Evolutionary conservation across 2,888 invertebrate genomes (phyloP), one percentile per base, ranked within the genome.

Genomic region (Drosophila putrida): DNA sequence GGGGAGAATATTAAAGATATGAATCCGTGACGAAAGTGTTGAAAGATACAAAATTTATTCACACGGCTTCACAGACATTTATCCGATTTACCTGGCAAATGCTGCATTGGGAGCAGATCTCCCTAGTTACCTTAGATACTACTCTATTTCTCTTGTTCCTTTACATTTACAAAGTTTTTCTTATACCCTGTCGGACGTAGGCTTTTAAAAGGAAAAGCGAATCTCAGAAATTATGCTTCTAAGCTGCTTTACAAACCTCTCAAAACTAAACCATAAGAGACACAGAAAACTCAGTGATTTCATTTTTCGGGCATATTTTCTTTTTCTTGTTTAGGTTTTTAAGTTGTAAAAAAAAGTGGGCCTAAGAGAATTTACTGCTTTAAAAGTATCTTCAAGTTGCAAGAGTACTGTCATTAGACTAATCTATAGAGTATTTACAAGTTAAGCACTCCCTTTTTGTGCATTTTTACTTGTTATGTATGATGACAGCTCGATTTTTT

Each of bases 401-500:
- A 28, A 28, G n/a, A n/a, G n/a, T n/a, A n/a, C n/a, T n/a, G n/a
- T n/a, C n/a, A n/a, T n/a, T n/a, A n/a, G 28, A 28, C 28, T 28
- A 4, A 5, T 6, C 28, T 31, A 36, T 9, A 53, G 46, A 15
- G 28, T 36, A 49, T 35, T 15, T 15, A 27, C 15, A 8, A 39
- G 55, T 49, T 41, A 4, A n/a, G 47, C 41, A 47, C 1, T 9
- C 6, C 20, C 57, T 6, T 0, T 35, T 39, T 11, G 6, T 13
- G 36, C 13, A 49, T 55, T 63, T 55, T 35, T 20, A 63, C 27
- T 60, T 57, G 63, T 50, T 79, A 79, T 79, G 77, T 62, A 66
- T 59, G 85, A 63, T 77, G 85, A 82, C 85, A 82, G 85, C 80
- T 77, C 60, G 66, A 77, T 74, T 76, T 81, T 83, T 81, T 58